Evolutionary conservation across 2,113 vertebrate genomes (phyloP).

Genomic region (Penelope pileata): DNA sequence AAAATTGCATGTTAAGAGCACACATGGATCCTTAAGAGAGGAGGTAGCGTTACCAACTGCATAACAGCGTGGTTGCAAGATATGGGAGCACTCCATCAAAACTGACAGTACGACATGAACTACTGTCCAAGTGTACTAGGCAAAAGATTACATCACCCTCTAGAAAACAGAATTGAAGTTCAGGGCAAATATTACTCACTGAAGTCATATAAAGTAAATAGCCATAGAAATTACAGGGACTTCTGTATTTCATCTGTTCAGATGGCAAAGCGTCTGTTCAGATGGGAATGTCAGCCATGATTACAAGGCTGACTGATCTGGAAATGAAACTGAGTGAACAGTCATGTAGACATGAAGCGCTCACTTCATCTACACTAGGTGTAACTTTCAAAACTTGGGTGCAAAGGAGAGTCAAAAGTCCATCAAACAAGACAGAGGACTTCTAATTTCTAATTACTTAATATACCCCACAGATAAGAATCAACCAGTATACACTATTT

Average conservation of each 20-base stretch:
- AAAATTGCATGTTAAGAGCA: neutral
- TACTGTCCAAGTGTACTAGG: neutral
- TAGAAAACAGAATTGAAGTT: neutral
- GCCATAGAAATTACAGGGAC: neutral
- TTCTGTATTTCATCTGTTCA: neutral
- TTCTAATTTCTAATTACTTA: neutral
- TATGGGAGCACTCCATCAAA: neutral
- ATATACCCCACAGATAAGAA: neutral
- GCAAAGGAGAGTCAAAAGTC: neutral
- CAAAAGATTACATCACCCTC: neutral
- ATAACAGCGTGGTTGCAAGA: neutral
- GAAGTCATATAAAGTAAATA: neutral
- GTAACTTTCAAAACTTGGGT: neutral
- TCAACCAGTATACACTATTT: neutral
- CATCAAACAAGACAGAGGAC: neutral
- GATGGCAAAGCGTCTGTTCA: neutral
- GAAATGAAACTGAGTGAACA: neutral
- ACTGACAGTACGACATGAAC: neutral
- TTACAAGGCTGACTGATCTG: neutral
- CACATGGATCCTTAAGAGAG: neutral
- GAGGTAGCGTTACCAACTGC: neutral
- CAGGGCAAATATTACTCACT: neutral
- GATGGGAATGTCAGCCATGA: neutral
- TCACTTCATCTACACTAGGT: neutral
- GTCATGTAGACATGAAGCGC: neutral